A percentile compares a stretch with the other conserved stretches of the same genome.
phyloP scores from a whole-genome alignment of 2,113 vertebrate genomes.

The Phylloscopus trochiloides region DNA sequence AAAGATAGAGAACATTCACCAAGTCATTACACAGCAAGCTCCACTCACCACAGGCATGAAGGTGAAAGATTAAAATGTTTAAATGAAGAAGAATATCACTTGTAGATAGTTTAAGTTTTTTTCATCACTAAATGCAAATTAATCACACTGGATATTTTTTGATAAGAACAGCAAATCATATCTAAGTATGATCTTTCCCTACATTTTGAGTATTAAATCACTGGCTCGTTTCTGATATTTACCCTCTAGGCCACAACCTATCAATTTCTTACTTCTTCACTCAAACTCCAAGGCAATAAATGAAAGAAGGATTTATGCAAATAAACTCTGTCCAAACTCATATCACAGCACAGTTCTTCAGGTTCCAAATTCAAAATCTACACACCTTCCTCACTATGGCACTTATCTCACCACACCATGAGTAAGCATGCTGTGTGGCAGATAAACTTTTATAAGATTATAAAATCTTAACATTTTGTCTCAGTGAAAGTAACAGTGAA shows the following conservation, averaged over 20 bases:
- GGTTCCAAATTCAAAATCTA: neutral
- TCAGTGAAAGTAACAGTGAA: neutral
- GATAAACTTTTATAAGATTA: constrained; percentile 52
- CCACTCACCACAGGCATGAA: neutral
- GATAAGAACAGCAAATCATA: neutral
- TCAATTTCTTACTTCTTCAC: neutral
- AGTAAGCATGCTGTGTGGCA: neutral
- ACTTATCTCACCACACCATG: constrained; percentile 26
- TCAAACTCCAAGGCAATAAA: neutral
- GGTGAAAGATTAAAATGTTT: neutral
- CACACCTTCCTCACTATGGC: neutral
- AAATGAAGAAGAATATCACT: neutral
- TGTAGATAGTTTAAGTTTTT: neutral
- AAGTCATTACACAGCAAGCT: neutral
- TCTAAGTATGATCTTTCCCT: neutral
- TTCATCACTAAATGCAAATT: neutral
- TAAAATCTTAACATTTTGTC: constrained; percentile 25
- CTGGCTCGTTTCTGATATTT: neutral
- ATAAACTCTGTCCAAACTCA: neutral
- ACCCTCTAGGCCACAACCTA: neutral
- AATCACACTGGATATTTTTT: neutral
- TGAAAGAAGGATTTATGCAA: constrained; percentile 1
- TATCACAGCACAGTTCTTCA: neutral
- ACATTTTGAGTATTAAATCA: neutral
- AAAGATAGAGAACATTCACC: neutral